Base-by-base conservation (phyloP, 2,888 invertebrate genomes). In the Sphinx pinastri region DNA sequence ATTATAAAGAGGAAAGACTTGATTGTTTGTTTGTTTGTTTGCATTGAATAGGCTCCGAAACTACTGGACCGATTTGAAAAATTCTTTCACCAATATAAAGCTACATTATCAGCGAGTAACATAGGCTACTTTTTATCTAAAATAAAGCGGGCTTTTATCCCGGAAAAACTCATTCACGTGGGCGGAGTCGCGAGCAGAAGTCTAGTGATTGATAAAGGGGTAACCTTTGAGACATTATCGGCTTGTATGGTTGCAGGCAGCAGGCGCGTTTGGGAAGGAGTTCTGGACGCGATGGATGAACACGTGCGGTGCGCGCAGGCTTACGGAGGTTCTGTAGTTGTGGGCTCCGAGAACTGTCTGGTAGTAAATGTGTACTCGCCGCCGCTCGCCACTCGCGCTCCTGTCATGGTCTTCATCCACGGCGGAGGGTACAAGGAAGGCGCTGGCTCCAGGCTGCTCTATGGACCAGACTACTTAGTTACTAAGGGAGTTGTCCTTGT, bases 381-480 rank as follows among this genome's bases (percentile, higher is more conserved):
- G 8, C 25, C 54, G 52, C 52, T 67, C 14, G 68, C 19, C 13
- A 6, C 51, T 12, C 70, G 66, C 2, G 67, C 75, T 57, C 78
- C 69, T 63, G 83, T 83, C 49, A 83, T 82, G 83, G 78, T 83
- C 10, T 82, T 74, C 68, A 77, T 83, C 1, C 83, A 83, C 38
- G 83, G 83, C 25, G 83, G 83, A 49, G 83, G 76, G 0, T 83
- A 77, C 67, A 67, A 19, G 7, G 77, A 82, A 13, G 81, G 82
- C 12, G 72, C 77, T 0, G 74, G 75, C 10, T 51, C 70, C 63
- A 76, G 72, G 11, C 54, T 75, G 16, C 70, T 75, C 12, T 73
- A 72, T 31, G 75, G 75, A 0, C 78, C 80, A 6, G 74, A 79
- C 16, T 79, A 76, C 57, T 66, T 80, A n/a, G 75, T 80, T 0